A percentile compares a stretch with the other conserved stretches of the same genome.
Evolutionary conservation across 2,797 vertebrate species (phyloP).

Genomic region (Crocodylus rhombifer): DNA sequence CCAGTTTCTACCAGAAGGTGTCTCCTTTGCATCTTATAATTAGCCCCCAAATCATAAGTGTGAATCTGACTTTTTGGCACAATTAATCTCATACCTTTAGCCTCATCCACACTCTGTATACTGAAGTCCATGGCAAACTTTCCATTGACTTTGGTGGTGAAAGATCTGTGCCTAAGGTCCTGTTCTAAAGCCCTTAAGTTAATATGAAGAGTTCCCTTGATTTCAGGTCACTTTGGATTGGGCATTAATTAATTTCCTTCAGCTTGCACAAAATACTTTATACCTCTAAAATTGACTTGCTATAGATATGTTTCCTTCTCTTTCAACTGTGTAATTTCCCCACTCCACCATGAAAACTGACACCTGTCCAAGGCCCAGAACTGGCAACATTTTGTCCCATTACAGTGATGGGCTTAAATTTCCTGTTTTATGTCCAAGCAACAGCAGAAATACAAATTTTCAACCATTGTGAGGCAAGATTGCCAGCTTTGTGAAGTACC

Average conservation of each 20-base stretch:
- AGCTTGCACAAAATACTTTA: no score
- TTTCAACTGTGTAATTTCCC: constrained; percentile 2
- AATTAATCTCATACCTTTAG: neutral
- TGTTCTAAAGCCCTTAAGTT: neutral
- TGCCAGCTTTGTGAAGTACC: neutral
- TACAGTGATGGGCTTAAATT: neutral
- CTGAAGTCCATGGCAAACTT: neutral
- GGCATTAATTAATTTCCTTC: neutral
- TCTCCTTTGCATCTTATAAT: neutral
- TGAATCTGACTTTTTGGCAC: neutral
- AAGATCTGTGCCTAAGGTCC: neutral
- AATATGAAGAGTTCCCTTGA: neutral
- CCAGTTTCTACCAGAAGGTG: neutral
- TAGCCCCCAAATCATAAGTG: neutral
- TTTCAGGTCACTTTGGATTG: neutral
- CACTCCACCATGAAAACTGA: neutral
- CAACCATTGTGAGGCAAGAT: neutral
- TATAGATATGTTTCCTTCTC: neutral
- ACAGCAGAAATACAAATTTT: constrained; percentile 4
- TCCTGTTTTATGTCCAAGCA: neutral
- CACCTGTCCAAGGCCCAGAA: neutral
- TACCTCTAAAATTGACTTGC: neutral
- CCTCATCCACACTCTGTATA: neutral
- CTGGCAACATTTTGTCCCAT: accelerated
- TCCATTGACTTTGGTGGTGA: neutral